Conservation (phyloP, 2,113 vertebrate species). For the Pristiophorus japonicus region DNA sequence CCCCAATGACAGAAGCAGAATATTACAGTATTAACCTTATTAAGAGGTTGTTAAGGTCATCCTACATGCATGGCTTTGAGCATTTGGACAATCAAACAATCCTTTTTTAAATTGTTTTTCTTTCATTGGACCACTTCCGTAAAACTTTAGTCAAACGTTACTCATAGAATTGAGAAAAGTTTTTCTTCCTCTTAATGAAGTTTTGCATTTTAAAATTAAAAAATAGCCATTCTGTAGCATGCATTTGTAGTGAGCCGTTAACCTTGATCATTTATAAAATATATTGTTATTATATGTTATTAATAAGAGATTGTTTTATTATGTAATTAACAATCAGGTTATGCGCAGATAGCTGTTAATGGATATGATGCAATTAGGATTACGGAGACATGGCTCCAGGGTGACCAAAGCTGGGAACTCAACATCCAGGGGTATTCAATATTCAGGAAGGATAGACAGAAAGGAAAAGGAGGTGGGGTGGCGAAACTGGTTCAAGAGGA, state of each 20-base stretch:
- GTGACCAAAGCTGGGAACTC: too few relatives aligned
- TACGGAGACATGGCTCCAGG: too few relatives aligned
- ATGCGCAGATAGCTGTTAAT: too few relatives aligned
- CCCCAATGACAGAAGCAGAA: neutral
- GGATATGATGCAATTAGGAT: too few relatives aligned
- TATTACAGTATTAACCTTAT: neutral
- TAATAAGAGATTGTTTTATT: neutral
- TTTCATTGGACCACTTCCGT: neutral
- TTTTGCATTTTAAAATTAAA: neutral
- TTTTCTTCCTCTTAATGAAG: neutral
- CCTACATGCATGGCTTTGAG: neutral
- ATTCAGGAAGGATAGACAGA: too few relatives aligned
- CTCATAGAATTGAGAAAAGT: too few relatives aligned
- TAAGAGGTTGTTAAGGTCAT: neutral
- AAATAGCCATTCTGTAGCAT: neutral
- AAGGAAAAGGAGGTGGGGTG: too few relatives aligned
- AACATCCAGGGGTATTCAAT: too few relatives aligned
- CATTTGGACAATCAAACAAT: neutral
- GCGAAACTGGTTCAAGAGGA: too few relatives aligned
- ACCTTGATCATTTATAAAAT: neutral
- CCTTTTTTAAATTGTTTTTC: neutral
- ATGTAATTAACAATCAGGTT: neutral
- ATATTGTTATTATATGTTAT: neutral
- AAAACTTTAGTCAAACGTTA: neutral
- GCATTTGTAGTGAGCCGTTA: neutral